Evolutionary conservation across 2,113 vertebrate genomes (phyloP).

Genomic region (Edolisoma coerulescens): DNA sequence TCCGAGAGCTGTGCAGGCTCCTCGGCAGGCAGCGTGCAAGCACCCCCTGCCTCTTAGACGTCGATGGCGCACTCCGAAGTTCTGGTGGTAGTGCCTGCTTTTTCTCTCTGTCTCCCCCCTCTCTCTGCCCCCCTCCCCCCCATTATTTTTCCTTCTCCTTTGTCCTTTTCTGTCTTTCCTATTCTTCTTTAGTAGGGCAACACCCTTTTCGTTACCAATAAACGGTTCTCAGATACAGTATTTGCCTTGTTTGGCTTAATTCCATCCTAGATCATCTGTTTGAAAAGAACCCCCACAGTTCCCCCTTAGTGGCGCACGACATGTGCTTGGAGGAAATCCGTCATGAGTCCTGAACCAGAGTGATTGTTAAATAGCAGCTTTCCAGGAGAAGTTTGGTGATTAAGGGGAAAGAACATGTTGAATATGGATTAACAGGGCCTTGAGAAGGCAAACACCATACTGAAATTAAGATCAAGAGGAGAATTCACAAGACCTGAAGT

Average conservation of each 20-base stretch:
- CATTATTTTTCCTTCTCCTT: not conserved
- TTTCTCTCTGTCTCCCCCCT: too few species aligned
- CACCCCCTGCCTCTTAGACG: fast-evolving
- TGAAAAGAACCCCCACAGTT: not conserved
- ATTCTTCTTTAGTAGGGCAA: not conserved
- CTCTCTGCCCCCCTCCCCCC: fast-evolving
- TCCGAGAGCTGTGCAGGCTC: fast-evolving
- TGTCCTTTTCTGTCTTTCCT: not conserved
- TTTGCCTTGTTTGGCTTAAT: not conserved
- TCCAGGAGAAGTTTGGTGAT: not conserved
- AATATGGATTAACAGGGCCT: not conserved
- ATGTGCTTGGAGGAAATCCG: not conserved
- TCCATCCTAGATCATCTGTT: not conserved
- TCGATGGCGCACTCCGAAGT: fast-evolving
- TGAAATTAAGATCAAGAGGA: not conserved
- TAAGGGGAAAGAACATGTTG: not conserved
- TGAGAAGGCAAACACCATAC: not conserved
- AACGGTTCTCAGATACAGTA: fast-evolving
- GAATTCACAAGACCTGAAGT: not conserved
- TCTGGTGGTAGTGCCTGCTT: fast-evolving
- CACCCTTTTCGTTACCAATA: fast-evolving
- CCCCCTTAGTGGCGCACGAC: not conserved
- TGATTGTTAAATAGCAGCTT: not conserved
- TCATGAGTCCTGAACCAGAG: not conserved
- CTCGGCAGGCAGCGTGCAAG: fast-evolving